Conservation (phyloP, 2,113 vertebrate genomes). For the Helogale parvula region DNA sequence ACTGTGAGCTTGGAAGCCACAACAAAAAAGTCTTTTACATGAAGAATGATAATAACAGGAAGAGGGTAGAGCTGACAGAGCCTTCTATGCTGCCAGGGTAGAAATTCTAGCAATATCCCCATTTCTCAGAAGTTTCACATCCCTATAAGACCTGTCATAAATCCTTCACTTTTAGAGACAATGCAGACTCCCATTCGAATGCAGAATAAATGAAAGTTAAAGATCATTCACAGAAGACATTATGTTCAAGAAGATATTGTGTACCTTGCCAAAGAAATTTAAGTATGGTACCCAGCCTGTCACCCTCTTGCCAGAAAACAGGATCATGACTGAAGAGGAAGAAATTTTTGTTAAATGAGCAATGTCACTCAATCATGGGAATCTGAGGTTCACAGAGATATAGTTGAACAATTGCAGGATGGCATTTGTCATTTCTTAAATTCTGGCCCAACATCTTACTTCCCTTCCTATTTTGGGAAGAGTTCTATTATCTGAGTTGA, state of each 20-base stretch:
- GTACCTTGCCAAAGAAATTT: neutral
- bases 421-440: neutral
- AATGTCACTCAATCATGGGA: neutral
- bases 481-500: neutral
- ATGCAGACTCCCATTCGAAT: slow-evolving; percentile 1
- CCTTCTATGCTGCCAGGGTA: neutral
- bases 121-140: neutral
- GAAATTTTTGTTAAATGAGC: neutral
- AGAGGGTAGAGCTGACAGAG: neutral
- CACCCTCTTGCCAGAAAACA: neutral
- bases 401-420: neutral
- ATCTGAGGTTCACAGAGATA: neutral
- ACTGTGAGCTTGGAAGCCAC: neutral
- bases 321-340: neutral
- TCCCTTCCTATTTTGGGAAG: neutral
- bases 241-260: neutral
- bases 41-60: neutral
- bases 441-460: neutral
- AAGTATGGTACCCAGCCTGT: neutral
- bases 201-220: slow-evolving; percentile 16
- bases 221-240: neutral
- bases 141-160: neutral
- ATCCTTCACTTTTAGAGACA: slow-evolving; percentile 31
- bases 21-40: neutral
- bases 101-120: neutral